phyloP scores from a whole-genome alignment of 2,888 invertebrate genomes.

The Leptinotarsa haldemani region DNA sequence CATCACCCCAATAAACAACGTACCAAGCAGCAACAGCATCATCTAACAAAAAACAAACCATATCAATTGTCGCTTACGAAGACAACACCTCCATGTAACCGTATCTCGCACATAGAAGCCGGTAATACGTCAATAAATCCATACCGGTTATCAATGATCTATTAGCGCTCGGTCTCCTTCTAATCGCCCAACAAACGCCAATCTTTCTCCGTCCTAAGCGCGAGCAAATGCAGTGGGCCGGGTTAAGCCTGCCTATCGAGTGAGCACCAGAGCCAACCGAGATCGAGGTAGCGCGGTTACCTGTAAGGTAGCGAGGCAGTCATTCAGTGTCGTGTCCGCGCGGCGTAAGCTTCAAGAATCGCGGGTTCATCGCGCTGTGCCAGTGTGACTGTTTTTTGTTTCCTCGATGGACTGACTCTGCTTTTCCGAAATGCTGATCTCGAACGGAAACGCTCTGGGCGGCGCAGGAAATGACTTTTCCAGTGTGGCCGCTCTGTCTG shows the following conservation, averaged over 20 bases:
- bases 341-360: slow-evolving; percentile 61
- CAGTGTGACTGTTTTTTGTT: slow-evolving; percentile 16
- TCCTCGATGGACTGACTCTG: slow-evolving; percentile 26
- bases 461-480: slow-evolving; percentile 64
- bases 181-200: slow-evolving; percentile 13
- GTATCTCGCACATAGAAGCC: slow-evolving; percentile 54
- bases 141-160: slow-evolving; percentile 58
- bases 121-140: slow-evolving; percentile 59
- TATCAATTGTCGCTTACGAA: slow-evolving; percentile 50
- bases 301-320: slow-evolving; percentile 64
- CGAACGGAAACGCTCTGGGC: slow-evolving; percentile 70
- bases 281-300: slow-evolving; percentile 63
- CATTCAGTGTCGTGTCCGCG: slow-evolving; percentile 67
- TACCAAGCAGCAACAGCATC: not conserved
- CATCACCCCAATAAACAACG: slow-evolving; percentile 14
- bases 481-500: slow-evolving; percentile 63
- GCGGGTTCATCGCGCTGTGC: slow-evolving; percentile 23
- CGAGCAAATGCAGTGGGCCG: slow-evolving; percentile 63
- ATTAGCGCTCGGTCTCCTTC: slow-evolving; percentile 46
- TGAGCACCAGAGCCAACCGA: slow-evolving; percentile 65
- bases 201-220: slow-evolving; percentile 46
- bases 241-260: slow-evolving; percentile 64
- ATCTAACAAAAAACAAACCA: slow-evolving; percentile 37
- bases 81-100: slow-evolving; percentile 52
- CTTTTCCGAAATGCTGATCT: slow-evolving; percentile 71